phyloP scores from a whole-genome alignment of 2,888 invertebrate genomes.

The Plebejus melissa region DNA sequence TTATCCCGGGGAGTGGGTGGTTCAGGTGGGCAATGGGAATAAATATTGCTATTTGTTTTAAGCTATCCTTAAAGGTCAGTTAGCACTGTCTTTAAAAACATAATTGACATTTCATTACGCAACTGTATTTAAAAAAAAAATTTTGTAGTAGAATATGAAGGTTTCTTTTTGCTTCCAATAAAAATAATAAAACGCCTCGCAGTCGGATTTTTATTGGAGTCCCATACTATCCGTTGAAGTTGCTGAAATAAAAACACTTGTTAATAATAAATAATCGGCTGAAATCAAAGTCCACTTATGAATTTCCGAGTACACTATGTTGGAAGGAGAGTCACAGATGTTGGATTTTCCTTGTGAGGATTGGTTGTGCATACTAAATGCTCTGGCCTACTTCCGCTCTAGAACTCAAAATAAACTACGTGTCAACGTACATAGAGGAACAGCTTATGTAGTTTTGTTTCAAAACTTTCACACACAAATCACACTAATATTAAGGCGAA shows the following conservation, averaged over 20 bases:
- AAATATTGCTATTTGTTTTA: background rate
- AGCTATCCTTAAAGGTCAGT: background rate
- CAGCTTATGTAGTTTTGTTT: background rate
- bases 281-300: background rate
- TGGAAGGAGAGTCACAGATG: background rate
- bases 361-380: background rate
- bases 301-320: background rate
- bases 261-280: background rate
- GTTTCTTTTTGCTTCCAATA: background rate
- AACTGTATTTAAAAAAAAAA: no score
- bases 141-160: no score
- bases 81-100: background rate
- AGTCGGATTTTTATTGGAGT: background rate
- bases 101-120: background rate
- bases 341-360: background rate
- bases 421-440: background rate
- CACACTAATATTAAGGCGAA: background rate
- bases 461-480: background rate
- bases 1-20: constrained; percentile 34
- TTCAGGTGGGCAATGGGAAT: background rate
- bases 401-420: background rate
- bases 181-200: background rate
- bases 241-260: background rate
- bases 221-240: background rate
- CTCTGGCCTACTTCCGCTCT: background rate